A percentile compares a stretch with the other conserved stretches of the same genome.
Conservation (phyloP, 2,113 vertebrate species). For the Oreotrochilus melanogaster region DNA sequence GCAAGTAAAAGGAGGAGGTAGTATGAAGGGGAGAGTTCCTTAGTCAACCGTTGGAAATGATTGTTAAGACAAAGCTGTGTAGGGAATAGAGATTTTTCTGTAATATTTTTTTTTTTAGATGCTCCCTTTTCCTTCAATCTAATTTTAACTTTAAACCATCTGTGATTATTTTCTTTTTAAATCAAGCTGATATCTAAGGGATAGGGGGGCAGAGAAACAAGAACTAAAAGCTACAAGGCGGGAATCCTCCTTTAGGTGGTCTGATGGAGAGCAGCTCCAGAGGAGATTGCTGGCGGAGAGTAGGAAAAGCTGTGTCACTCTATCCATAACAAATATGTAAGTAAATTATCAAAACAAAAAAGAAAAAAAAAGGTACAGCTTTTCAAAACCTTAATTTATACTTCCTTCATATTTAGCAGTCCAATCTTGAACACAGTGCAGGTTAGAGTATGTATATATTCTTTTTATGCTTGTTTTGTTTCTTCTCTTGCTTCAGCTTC, state of each 20-base stretch:
- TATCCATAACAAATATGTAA: neutral
- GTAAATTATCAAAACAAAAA: neutral
- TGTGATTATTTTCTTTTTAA: slow-evolving; percentile 29
- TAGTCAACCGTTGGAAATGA: neutral
- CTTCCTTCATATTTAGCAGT: neutral
- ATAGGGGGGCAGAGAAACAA: neutral
- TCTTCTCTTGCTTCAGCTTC: neutral
- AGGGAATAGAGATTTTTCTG: neutral
- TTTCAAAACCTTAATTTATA: neutral
- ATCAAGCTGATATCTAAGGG: neutral
- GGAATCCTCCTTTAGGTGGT: neutral
- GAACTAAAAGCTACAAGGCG: neutral
- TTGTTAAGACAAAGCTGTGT: neutral
- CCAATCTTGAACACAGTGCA: neutral
- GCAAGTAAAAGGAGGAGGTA: neutral
- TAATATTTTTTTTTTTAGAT: neutral
- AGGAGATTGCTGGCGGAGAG: neutral
- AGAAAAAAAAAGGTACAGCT: neutral
- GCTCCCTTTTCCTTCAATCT: neutral
- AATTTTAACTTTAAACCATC: neutral
- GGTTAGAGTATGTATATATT: neutral
- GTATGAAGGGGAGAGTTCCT: neutral
- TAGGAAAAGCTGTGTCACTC: neutral
- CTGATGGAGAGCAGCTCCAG: neutral
- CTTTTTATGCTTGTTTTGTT: neutral